Base-by-base conservation (phyloP, 2,888 invertebrate genomes). In the Neuroscelio doddi region DNA sequence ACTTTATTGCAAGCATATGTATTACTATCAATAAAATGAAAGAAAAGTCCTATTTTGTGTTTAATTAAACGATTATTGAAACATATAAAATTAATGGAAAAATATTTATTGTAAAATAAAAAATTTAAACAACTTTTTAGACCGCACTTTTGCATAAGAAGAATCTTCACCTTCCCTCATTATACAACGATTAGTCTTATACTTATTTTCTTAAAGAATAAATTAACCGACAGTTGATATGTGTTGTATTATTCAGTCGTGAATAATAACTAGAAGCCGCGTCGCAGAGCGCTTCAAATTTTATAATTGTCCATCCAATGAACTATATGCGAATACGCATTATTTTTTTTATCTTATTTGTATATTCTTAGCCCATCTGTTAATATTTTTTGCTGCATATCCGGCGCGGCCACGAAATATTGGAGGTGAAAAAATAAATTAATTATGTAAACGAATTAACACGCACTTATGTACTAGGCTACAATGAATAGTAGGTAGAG, bases 191-290 rank as follows among this genome's bases (percentile, higher is more conserved):
- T 56, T 36, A 51, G 53, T 64, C 53, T 61, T 58, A 61, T 58
- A 55, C 41, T 14, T 47, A 62, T 57, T 24, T 41, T 36, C 55
- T 59, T 68, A 65, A 49, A 61, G 71, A 69, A 69, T 73, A 69
- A 76, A 66, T n/a, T n/a, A n/a, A n/a, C 62, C 69, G 68, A 71
- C 69, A 45, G 64, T 70, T 79, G 78, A 80, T 80, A 79, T 80
- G 79, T 79, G 68, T 79, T 74, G 72, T 76, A 79, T 78, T 77
- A 69, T 74, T 79, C 78, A 79, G 78, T 79, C 77, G 64, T 70
- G 56, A 73, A 69, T 65, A 64, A 65, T 58, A 70, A 10, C 69
- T 72, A 69, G 71, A 77, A 77, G 71, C 64, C 64, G 62, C 59
- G 47, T 61, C 36, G 53, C 45, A 46, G 38, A 59, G 52, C 39